Percentiles rank a stretch among this genome's conserved stretches.
phyloP scores from a whole-genome alignment of 1,140 invertebrate species.

The Spodoptera frugiperda region DNA sequence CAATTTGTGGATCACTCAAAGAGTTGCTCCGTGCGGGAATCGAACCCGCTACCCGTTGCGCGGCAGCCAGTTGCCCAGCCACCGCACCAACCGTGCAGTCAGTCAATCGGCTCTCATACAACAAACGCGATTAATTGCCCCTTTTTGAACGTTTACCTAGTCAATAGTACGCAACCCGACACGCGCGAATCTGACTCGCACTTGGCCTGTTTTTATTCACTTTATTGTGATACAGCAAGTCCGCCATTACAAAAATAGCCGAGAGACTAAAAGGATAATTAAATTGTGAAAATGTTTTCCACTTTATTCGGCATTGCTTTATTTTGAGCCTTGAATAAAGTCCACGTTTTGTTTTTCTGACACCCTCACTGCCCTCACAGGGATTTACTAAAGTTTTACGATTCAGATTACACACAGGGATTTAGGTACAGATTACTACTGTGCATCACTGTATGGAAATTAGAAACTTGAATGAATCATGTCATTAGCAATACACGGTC shows the following conservation, averaged over 20 bases:
- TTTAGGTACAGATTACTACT: too few relatives aligned
- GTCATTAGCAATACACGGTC: too few relatives aligned
- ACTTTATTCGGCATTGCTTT: slow-evolving; percentile 17
- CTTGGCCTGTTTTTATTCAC: background rate
- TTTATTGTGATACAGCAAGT: slow-evolving; percentile 35
- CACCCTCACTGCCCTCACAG: background rate
- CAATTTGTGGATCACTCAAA: too few relatives aligned
- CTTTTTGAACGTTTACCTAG: background rate
- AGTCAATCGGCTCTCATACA: too few relatives aligned
- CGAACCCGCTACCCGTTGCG: too few relatives aligned
- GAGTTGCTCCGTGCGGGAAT: too few relatives aligned
- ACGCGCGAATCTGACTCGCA: too few relatives aligned
- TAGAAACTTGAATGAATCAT: too few relatives aligned
- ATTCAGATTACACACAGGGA: too few relatives aligned
- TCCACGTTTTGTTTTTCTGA: background rate
- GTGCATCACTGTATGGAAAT: too few relatives aligned
- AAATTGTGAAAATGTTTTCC: slow-evolving; percentile 42
- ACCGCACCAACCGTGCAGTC: too few relatives aligned
- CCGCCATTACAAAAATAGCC: slow-evolving; percentile 36
- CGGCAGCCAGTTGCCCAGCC: too few relatives aligned
- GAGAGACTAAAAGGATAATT: slow-evolving; percentile 38
- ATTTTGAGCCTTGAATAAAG: background rate
- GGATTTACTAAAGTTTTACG: background rate
- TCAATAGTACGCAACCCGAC: slow-evolving; percentile 23
- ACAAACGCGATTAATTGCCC: slow-evolving; percentile 23